A percentile compares a stretch with the other conserved stretches of the same genome.
These are phyloP conservation scores for Eciton burchellii DNA, from an alignment of 1,140 invertebrate genomes.

Conservation along the genomic window DNA sequence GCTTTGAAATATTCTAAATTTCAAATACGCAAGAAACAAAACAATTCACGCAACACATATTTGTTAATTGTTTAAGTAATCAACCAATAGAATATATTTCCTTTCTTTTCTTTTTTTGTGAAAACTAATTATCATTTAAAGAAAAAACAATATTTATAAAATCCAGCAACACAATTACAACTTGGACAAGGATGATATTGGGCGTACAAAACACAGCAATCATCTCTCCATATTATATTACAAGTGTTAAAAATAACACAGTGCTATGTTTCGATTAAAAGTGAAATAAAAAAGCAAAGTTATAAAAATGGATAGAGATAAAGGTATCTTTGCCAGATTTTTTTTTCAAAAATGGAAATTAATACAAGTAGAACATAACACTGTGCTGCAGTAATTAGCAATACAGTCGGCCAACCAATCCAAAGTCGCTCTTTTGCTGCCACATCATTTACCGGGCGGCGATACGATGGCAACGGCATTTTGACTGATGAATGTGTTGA, in stretches of 20 bases:
- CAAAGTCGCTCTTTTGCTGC: slow-evolving; percentile 73
- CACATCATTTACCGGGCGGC: slow-evolving; percentile 81
- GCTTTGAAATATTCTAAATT: slow-evolving; percentile 13
- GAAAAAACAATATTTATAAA: slow-evolving; percentile 52
- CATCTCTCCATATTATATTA: slow-evolving; percentile 32
- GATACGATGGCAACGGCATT: slow-evolving; percentile 80
- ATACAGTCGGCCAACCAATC: slow-evolving; percentile 66
- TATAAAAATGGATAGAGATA: not conserved
- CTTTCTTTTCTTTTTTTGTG: slow-evolving; percentile 36
- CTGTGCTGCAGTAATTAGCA: slow-evolving; percentile 74
- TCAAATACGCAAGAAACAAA: slow-evolving; percentile 28
- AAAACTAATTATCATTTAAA: slow-evolving; percentile 65
- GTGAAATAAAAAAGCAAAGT: not conserved
- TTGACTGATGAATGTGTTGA: slow-evolving; percentile 82
- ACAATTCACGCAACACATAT: slow-evolving; percentile 64
- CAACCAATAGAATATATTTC: slow-evolving; percentile 42
- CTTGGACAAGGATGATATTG: slow-evolving; percentile 49
- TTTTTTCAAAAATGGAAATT: not conserved
- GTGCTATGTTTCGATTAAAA: slow-evolving; percentile 75
- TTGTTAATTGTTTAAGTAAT: slow-evolving; percentile 65
- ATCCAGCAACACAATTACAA: slow-evolving; percentile 46
- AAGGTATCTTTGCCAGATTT: not conserved
- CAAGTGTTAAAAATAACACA: slow-evolving; percentile 71
- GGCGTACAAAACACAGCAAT: slow-evolving; percentile 65
- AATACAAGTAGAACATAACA: slow-evolving; percentile 76